A percentile compares a stretch with the other conserved stretches of the same genome.
phyloP scores from a whole-genome alignment of 2,113 vertebrate genomes.

The Holacanthus passer region DNA sequence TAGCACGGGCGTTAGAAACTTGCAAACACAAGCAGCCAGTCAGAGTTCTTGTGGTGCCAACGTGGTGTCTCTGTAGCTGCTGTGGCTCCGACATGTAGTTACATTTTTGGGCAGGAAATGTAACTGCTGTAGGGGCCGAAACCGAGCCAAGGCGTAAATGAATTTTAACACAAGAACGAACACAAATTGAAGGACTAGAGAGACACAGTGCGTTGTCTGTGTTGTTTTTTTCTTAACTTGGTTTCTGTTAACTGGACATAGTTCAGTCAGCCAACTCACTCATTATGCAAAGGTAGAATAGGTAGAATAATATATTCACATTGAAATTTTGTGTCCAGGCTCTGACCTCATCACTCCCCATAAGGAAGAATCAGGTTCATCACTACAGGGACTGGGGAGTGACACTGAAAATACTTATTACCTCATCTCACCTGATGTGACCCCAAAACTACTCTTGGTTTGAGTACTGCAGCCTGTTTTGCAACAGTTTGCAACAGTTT shows the following conservation, averaged over 20 bases:
- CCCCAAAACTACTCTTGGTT: too few relatives aligned
- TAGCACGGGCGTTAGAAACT: not conserved
- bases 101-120: not conserved
- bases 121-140: too few relatives aligned
- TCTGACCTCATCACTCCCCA: not conserved
- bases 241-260: not conserved
- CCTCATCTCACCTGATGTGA: too few relatives aligned
- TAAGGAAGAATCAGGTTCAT: not conserved
- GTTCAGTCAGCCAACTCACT: not conserved
- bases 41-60: not conserved
- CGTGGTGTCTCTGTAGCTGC: not conserved
- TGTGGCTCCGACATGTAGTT: not conserved
- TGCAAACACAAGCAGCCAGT: not conserved
- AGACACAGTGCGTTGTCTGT: too few relatives aligned
- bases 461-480: too few relatives aligned
- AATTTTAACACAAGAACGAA: not conserved
- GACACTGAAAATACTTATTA: not conserved
- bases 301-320: not conserved
- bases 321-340: not conserved
- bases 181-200: too few relatives aligned
- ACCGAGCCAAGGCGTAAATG: too few relatives aligned
- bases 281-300: not conserved
- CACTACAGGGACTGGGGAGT: not conserved
- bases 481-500: too few relatives aligned
- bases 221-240: too few relatives aligned